Evolutionary conservation across 2,797 vertebrate species (phyloP).

Genomic region (Harpagifer antarcticus): DNA sequence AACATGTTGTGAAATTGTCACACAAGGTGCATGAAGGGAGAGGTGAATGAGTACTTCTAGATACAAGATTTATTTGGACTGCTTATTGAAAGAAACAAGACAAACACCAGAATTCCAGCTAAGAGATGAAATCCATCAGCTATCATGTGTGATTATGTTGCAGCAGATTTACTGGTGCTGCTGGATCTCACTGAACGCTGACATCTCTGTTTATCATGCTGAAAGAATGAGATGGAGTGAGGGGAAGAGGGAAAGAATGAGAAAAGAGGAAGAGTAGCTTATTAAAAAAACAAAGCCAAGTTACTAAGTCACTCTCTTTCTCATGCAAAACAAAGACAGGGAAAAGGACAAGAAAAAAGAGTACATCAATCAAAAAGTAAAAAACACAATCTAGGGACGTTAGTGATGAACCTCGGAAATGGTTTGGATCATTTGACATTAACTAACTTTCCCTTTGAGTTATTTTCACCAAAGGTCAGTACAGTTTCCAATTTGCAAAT

Average conservation of each 20-base stretch:
- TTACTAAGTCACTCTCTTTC: conserved; percentile 5
- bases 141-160: no score
- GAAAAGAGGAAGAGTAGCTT: background rate
- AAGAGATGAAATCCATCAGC: no score
- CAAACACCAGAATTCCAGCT: background rate
- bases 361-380: background rate
- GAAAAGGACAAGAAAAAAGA: background rate
- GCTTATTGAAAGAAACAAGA: background rate
- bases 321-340: background rate
- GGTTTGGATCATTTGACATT: background rate
- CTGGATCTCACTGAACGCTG: conserved; percentile 2
- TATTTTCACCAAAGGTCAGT: background rate
- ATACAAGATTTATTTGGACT: conserved; percentile 13
- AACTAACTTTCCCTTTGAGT: background rate
- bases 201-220: conserved; percentile 28
- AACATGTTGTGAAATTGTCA: conserved; percentile 41
- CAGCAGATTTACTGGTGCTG: no score
- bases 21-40: background rate
- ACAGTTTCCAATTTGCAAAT: background rate
- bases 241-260: conserved; percentile 3
- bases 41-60: background rate
- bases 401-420: background rate
- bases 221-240: conserved; percentile 16
- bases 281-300: background rate
- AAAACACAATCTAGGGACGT: background rate